Conservation (phyloP, 1,140 invertebrate species). For the Myzus persicae region DNA sequence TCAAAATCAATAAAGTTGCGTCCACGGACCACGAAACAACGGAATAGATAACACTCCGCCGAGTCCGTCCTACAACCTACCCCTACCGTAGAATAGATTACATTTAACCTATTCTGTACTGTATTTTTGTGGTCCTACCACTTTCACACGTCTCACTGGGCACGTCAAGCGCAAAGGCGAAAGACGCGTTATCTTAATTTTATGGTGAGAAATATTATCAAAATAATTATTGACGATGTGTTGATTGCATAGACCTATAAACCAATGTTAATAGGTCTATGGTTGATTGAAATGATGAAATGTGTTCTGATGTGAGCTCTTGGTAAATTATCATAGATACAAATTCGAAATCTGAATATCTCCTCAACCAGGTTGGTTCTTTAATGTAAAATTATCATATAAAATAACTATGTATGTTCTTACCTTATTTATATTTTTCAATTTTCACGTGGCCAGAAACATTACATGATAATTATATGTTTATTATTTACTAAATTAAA, state of each 20-base stretch:
- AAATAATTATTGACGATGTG: slow-evolving; percentile 9
- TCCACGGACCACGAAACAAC: too few relatives aligned
- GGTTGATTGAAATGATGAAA: background rate
- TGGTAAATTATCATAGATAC: background rate
- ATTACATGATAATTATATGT: background rate
- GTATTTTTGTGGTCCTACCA: background rate
- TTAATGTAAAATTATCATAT: background rate
- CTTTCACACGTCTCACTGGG: background rate
- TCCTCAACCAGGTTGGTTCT: background rate
- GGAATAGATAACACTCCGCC: too few relatives aligned
- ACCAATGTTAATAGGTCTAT: background rate
- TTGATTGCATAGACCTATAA: background rate
- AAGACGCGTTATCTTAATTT: background rate
- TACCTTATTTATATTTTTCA: background rate
- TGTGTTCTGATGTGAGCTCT: background rate
- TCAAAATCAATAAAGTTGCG: too few relatives aligned
- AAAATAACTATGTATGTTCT: background rate
- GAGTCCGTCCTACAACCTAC: too few relatives aligned
- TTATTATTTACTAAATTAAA: background rate
- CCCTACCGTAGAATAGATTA: background rate
- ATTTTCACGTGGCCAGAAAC: background rate
- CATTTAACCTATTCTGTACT: background rate
- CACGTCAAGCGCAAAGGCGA: background rate
- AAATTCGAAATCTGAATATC: background rate
- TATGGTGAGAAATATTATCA: slow-evolving; percentile 9